Evolutionary conservation across 2,888 invertebrate genomes (phyloP).

Genomic region (Synergus laeviventris): DNA sequence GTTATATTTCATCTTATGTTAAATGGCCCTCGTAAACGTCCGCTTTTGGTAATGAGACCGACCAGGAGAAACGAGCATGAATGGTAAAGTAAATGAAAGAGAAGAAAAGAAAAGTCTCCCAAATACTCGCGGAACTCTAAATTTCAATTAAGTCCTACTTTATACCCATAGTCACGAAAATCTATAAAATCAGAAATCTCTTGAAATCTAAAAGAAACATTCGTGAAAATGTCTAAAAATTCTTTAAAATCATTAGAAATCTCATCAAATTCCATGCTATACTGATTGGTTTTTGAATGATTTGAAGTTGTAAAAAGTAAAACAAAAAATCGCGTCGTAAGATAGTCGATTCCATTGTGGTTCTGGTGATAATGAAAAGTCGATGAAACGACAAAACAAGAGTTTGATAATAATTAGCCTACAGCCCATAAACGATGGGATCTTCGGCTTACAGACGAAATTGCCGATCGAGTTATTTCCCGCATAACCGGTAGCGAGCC

Average conservation of each 20-base stretch:
- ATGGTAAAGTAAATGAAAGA: conserved; percentile 43
- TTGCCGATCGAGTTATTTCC: conserved; percentile 33
- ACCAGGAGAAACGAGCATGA: conserved; percentile 52
- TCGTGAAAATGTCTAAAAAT: too few relatives aligned
- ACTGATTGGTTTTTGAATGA: too few relatives aligned
- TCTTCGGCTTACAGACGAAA: conserved; percentile 36
- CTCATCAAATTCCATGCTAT: too few relatives aligned
- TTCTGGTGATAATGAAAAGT: not conserved
- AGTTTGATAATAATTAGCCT: conserved; percentile 13
- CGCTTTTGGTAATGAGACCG: conserved; percentile 61
- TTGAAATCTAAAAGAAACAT: too few relatives aligned
- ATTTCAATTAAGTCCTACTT: not conserved
- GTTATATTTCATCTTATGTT: conserved; percentile 58
- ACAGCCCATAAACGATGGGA: conserved; percentile 7
- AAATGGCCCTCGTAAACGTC: conserved; percentile 58
- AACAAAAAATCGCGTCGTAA: not conserved
- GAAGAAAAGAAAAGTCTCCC: not conserved
- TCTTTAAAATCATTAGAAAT: too few relatives aligned
- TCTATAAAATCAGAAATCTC: too few relatives aligned
- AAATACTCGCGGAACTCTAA: not conserved
- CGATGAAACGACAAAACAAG: conserved; percentile 16
- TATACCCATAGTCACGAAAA: too few relatives aligned
- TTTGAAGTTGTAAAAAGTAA: too few relatives aligned
- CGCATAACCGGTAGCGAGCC: conserved; percentile 51
- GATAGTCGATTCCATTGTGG: conserved; percentile 7